phyloP scores from a whole-genome alignment of 2,797 vertebrate genomes.

The Thalassophryne amazonica region DNA sequence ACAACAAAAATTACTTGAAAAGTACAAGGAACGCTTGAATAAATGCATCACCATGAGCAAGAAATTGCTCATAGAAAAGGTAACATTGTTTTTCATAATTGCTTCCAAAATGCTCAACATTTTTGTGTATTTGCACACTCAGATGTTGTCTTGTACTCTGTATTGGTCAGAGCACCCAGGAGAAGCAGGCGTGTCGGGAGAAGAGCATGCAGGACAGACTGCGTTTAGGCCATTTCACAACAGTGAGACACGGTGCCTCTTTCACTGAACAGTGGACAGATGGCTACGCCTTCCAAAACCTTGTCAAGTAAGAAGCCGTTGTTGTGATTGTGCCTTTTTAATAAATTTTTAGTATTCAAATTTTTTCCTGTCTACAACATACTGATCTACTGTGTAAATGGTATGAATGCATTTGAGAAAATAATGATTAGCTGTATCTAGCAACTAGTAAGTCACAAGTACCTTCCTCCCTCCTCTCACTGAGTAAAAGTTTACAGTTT shows the following conservation, averaged over 20 bases:
- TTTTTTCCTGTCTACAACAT: too few species aligned
- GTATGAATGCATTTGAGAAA: too few species aligned
- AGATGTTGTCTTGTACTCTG: background rate
- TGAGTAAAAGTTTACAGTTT: too few species aligned
- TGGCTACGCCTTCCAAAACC: conserved; percentile 98
- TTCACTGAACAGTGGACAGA: conserved; percentile 99
- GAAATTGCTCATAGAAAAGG: conserved; percentile 98
- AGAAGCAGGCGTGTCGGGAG: conserved; percentile 96
- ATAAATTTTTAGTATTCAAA: background rate
- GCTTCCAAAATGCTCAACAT: background rate
- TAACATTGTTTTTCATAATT: conserved; percentile 40
- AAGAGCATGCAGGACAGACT: conserved; percentile 99
- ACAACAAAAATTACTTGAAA: conserved; percentile 99
- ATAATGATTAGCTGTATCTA: too few species aligned
- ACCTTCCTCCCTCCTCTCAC: too few species aligned
- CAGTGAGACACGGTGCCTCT: conserved; percentile 96
- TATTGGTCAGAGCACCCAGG: conserved; percentile 78
- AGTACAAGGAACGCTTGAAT: conserved; percentile 98
- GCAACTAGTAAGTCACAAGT: too few species aligned
- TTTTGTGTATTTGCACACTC: background rate
- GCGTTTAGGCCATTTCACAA: conserved; percentile 97
- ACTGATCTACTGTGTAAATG: too few species aligned
- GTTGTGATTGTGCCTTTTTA: background rate
- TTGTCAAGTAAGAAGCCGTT: conserved; percentile 89
- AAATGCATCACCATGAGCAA: conserved; percentile 99